A percentile compares a stretch with the other conserved stretches of the same genome.
These are phyloP conservation scores for Crioceris asparagi DNA, from an alignment of 2,888 invertebrate species.

Conservation along the genomic window DNA sequence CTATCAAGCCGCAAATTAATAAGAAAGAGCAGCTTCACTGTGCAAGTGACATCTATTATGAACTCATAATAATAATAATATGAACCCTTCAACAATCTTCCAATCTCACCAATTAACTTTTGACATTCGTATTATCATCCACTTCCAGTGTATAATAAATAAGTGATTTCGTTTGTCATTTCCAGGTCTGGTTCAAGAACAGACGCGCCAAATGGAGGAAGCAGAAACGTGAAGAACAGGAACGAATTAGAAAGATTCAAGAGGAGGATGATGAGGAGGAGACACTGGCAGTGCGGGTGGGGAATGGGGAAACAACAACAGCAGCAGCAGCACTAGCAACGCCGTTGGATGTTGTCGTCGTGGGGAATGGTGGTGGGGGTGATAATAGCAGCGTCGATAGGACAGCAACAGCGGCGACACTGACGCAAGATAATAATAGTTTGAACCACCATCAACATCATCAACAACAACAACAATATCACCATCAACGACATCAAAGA, in stretches of 20 bases:
- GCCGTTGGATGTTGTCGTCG: no score
- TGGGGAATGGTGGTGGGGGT: background rate
- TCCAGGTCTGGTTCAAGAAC: conserved; percentile 95
- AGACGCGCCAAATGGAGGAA: conserved; percentile 93
- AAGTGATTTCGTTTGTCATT: conserved; percentile 23
- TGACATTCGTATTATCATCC: no score
- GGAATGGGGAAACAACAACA: background rate
- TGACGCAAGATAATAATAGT: background rate
- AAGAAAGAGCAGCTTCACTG: no score
- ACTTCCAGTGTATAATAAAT: no score
- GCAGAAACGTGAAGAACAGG: conserved; percentile 82
- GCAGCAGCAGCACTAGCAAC: background rate
- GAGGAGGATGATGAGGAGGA: conserved; percentile 50
- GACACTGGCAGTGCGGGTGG: background rate
- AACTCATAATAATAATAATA: no score
- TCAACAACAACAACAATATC: no score
- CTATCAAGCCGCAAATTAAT: no score
- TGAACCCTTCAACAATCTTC: no score
- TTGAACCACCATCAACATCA: conserved; percentile 7
- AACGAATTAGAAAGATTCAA: conserved; percentile 69
- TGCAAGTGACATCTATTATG: no score
- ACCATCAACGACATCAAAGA: no score
- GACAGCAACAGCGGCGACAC: conserved; percentile 7
- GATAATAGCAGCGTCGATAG: conserved; percentile 6
- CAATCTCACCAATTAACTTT: no score